A percentile compares a stretch with the other conserved stretches of the same genome.
phyloP scores from a whole-genome alignment of 1,140 invertebrate genomes.

The Ceratosolen fusciceps region DNA sequence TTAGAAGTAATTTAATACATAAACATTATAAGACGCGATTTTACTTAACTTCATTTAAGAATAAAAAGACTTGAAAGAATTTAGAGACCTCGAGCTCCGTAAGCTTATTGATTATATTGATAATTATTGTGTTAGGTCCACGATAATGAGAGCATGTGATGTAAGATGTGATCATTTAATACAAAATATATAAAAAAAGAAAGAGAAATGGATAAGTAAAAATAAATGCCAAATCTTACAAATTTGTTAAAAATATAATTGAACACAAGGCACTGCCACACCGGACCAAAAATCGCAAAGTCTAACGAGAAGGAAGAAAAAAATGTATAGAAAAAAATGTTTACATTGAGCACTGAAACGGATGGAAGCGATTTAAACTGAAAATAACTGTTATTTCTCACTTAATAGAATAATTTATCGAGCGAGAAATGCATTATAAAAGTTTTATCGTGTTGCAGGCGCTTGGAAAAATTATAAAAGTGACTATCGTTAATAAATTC shows the following conservation, averaged over 20 bases:
- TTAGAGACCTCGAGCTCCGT: not conserved
- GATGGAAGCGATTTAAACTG: constrained; percentile 22
- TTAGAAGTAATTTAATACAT: constrained; percentile 22
- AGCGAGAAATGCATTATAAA: constrained; percentile 10
- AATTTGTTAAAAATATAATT: constrained; percentile 44
- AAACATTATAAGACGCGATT: constrained; percentile 3
- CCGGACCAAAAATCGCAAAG: constrained; percentile 58
- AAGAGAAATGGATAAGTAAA: constrained; percentile 18
- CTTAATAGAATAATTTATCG: constrained; percentile 14
- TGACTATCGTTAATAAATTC: not conserved
- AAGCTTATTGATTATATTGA: not conserved
- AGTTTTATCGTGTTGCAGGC: constrained; percentile 21
- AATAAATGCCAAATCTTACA: constrained; percentile 39
- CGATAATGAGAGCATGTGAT: constrained; percentile 12
- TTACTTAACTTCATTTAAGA: constrained; percentile 8
- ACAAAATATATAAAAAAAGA: no score
- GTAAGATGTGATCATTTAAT: constrained; percentile 9
- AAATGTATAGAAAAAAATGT: constrained; percentile 23
- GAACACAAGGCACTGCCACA: constrained; percentile 67
- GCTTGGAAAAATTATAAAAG: constrained; percentile 29
- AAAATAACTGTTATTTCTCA: constrained; percentile 25
- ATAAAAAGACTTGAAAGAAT: not conserved
- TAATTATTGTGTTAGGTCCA: constrained; percentile 15
- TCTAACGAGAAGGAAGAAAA: constrained; percentile 48
- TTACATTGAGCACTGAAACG: constrained; percentile 16